phyloP scores from a whole-genome alignment of 92 coral and sea anemone genomes.

The Plumapathes pennacea region DNA sequence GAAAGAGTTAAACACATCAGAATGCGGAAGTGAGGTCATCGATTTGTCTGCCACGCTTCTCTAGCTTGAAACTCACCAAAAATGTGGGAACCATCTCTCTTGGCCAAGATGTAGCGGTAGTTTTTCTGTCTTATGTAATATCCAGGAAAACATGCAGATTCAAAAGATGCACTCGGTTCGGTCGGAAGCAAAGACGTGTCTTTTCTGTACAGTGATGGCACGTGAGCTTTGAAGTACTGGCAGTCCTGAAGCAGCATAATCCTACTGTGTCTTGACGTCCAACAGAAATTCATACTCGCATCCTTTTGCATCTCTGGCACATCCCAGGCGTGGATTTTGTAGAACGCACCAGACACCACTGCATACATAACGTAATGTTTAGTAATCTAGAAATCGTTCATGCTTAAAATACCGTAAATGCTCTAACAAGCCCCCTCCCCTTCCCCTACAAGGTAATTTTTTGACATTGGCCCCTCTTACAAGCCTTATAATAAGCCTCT shows the following conservation, averaged over 20 bases:
- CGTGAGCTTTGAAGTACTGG: constrained; percentile 33
- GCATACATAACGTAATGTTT: not conserved
- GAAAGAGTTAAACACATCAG: too few species aligned
- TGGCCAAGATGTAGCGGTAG: constrained; percentile 31
- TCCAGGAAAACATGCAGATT: constrained; percentile 74
- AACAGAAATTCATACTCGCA: constrained; percentile 21
- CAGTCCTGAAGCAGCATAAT: constrained; percentile 14
- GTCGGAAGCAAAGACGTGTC: constrained; percentile 8
- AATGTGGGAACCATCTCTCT: constrained; percentile 22
- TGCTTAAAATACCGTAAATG: too few species aligned
- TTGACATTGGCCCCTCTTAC: too few species aligned
- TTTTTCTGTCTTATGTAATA: constrained; percentile 73
- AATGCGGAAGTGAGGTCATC: too few species aligned
- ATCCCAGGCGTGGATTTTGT: constrained; percentile 50
- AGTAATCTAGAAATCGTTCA: too few species aligned
- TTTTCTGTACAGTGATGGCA: constrained; percentile 19
- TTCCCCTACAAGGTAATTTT: too few species aligned
- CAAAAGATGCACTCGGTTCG: constrained; percentile 72
- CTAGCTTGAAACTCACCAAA: constrained; percentile 48
- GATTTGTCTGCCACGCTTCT: too few species aligned
- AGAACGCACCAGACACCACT: constrained; percentile 67
- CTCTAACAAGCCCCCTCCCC: too few species aligned
- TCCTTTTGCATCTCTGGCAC: constrained; percentile 45
- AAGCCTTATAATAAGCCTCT: too few species aligned
- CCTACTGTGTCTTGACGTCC: constrained; percentile 40